These are phyloP conservation scores for Pseudomyrmex sp. DNA, from an alignment of 1,140 invertebrate species.

Conservation along the genomic window DNA sequence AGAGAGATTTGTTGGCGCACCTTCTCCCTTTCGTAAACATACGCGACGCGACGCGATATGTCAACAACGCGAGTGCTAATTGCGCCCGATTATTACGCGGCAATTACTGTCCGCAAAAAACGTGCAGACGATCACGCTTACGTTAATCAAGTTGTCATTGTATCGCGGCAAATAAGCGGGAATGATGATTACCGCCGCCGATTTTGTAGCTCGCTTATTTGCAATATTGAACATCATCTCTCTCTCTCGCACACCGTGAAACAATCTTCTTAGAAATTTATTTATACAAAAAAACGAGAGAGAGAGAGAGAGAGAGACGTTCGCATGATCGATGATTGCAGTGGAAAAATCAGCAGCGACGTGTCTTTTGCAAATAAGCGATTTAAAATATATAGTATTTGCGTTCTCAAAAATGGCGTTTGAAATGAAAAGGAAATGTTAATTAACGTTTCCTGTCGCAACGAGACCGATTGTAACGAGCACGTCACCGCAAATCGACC, in stretches of 20 bases:
- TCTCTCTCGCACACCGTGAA: background rate
- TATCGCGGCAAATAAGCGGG: background rate
- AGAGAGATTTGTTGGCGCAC: background rate
- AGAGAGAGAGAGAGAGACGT: background rate
- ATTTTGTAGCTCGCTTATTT: background rate
- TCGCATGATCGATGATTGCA: too few species aligned
- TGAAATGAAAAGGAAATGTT: too few species aligned
- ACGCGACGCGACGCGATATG: background rate
- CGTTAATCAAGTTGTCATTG: slow-evolving; percentile 2
- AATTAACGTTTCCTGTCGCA: too few species aligned
- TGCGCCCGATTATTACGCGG: slow-evolving; percentile 8
- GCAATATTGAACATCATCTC: too few species aligned
- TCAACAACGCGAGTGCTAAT: background rate
- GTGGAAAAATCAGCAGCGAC: too few species aligned
- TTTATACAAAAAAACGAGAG: background rate
- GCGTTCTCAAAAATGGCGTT: too few species aligned
- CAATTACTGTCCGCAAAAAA: slow-evolving; percentile 4
- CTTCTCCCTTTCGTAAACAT: background rate
- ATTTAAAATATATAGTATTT: too few species aligned
- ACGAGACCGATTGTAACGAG: too few species aligned
- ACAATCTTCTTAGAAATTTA: background rate
- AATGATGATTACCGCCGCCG: too few species aligned
- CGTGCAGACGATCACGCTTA: background rate
- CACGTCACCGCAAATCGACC: too few species aligned
- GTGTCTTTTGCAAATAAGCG: too few species aligned